phyloP scores from a whole-genome alignment of 2,888 invertebrate genomes.

The Kryphioiulus occultus region DNA sequence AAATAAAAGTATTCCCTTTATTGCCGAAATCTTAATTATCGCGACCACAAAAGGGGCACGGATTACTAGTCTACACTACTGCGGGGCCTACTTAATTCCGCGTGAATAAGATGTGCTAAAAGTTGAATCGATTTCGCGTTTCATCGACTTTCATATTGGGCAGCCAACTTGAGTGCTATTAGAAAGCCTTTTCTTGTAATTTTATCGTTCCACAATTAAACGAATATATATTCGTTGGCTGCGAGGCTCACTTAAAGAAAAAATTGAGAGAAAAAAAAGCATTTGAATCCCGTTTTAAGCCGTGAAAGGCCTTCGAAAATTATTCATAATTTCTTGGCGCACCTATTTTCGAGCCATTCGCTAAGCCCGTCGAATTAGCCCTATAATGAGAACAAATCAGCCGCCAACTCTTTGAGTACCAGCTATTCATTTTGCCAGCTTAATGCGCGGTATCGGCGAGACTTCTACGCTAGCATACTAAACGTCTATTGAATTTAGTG shows the following conservation, averaged over 20 bases:
- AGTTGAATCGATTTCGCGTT: neutral
- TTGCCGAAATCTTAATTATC: conserved; percentile 5
- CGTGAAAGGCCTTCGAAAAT: neutral
- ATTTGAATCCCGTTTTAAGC: neutral
- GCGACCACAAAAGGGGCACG: neutral
- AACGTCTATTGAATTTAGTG: neutral
- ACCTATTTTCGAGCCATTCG: neutral
- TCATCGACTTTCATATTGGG: conserved; percentile 5
- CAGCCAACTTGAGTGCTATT: neutral
- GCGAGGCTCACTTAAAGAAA: neutral
- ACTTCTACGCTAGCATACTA: neutral
- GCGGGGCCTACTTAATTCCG: neutral
- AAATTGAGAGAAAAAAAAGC: neutral
- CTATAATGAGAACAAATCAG: conserved; percentile 5
- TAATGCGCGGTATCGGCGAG: neutral
- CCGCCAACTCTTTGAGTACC: neutral
- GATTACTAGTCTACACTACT: neutral
- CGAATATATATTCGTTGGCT: neutral
- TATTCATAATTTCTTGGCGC: neutral
- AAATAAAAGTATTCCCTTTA: conserved; percentile 5
- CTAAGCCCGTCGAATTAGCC: neutral
- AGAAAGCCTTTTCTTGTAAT: neutral
- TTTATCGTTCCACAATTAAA: neutral
- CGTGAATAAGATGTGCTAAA: neutral
- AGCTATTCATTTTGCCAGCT: neutral